phyloP scores from a whole-genome alignment of 2,888 invertebrate genomes.

The Ormyrus rosae region DNA sequence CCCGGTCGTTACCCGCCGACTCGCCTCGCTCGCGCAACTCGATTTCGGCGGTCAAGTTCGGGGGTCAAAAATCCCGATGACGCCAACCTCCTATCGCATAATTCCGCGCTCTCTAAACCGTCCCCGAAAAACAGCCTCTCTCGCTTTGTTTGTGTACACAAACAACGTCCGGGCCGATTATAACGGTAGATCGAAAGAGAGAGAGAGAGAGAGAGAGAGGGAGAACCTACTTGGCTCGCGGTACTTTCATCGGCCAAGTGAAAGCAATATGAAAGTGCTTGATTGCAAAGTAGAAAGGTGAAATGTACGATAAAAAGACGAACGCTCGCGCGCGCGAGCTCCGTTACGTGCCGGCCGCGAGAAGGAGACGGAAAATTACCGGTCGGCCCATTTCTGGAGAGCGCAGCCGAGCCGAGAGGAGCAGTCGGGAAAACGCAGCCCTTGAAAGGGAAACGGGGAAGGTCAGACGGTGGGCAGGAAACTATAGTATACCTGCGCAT shows the following conservation, averaged over 20 bases:
- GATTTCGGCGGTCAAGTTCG: conserved; percentile 53
- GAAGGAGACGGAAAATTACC: conserved; percentile 28
- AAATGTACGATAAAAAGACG: conserved; percentile 76
- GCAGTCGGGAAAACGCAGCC: conserved; percentile 9
- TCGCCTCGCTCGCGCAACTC: conserved; percentile 14
- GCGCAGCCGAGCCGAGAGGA: not conserved
- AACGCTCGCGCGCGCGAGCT: conserved; percentile 67
- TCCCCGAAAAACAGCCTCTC: not conserved
- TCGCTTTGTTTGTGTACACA: not conserved
- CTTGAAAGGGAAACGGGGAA: too few species aligned
- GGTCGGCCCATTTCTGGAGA: conserved; percentile 54
- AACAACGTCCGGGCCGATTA: conserved; percentile 32
- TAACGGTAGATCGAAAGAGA: conserved; percentile 48
- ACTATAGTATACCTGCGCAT: too few species aligned
- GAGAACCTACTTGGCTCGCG: conserved; percentile 69
- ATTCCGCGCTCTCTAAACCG: not conserved
- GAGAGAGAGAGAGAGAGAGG: conserved; percentile 33
- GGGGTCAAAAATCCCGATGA: conserved; percentile 38
- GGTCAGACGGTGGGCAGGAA: too few species aligned
- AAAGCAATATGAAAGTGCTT: conserved; percentile 77
- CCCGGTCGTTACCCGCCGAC: too few species aligned
- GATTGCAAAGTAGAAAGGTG: conserved; percentile 77
- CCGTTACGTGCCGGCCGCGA: conserved; percentile 48
- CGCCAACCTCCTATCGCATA: not conserved
- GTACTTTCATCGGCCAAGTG: conserved; percentile 75